Evolutionary conservation across 2,797 vertebrate genomes (phyloP).

Genomic region (Capromys pilorides): DNA sequence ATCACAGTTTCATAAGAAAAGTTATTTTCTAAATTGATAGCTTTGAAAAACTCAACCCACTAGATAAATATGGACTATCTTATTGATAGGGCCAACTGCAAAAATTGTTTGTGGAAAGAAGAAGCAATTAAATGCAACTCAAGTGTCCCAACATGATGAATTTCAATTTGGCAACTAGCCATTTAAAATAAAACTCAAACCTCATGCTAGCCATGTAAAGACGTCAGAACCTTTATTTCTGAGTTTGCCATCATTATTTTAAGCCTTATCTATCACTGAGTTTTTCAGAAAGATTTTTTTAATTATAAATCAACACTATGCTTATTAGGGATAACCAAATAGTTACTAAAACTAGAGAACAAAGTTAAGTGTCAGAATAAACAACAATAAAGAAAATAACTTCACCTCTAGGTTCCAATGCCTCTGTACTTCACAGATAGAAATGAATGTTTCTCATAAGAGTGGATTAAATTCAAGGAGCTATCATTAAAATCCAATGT

Average conservation of each 20-base stretch:
- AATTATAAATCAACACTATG: slow-evolving; percentile 22
- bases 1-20: slow-evolving; percentile 45
- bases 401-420: neutral
- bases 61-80: neutral
- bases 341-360: neutral
- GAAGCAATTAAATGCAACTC: neutral
- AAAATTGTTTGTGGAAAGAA: slow-evolving; percentile 16
- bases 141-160: slow-evolving; percentile 15
- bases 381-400: neutral
- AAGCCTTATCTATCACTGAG: neutral
- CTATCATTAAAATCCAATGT: slow-evolving; percentile 1
- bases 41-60: slow-evolving; percentile 19
- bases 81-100: slow-evolving; percentile 19
- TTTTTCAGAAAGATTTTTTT: neutral
- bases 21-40: slow-evolving; percentile 20
- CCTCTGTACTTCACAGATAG: neutral
- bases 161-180: slow-evolving; percentile 35
- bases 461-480: slow-evolving; percentile 16
- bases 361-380: slow-evolving; percentile 28
- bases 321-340: neutral
- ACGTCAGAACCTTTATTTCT: slow-evolving; percentile 40
- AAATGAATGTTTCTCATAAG: slow-evolving; percentile 43
- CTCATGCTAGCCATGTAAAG: slow-evolving; percentile 30
- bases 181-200: slow-evolving; percentile 52
- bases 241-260: neutral